Base-by-base conservation (phyloP, 2,113 vertebrate genomes). In the Hemicordylus capensis region DNA sequence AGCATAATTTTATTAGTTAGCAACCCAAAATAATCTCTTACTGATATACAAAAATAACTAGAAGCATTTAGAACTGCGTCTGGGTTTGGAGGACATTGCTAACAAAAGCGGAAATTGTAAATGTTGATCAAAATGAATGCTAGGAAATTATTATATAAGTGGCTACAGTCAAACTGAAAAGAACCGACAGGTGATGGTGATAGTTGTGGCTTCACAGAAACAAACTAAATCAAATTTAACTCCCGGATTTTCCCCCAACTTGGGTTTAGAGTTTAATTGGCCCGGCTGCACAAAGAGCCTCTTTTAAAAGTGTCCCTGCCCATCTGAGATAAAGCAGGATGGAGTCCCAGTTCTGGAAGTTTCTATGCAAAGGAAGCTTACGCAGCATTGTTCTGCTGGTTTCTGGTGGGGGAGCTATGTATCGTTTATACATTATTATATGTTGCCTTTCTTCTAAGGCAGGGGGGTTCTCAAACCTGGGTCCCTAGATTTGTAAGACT, bases 1-100 rank as follows among this genome's bases (percentile, higher is more conserved):
- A 66, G 44, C 3, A 5, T 59, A 31, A 42, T 19, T 84, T 84
- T 84, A 84, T 84, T 76, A 66, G 14, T 31, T 44, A 15, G 44
- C 82, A 28, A 54, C 51, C 46, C 82, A 84, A 84, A 84, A 76
- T 84, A 84, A 39, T 76, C 28, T 84, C 82, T 84, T 66, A 31
- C 73, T 6, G 9, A 76, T 63, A 76, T 76, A 76, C 82, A 84
- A 84, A 84, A 84, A 84, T 84, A 84, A 66, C 76, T 54, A 31
- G n/a, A 84, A 84, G 82, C 82, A 54, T 66, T 76, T 54, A n/a
- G 82, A 76, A 26, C 59, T 54, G 61, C 22, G 12, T 48, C 44
- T 22, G 10, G n/a, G 42, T 28, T 82, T 15, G 58, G 61, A 64
- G 42, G 11, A 28, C 42, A 19, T 4, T 51, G 58, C 37, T n/a